Conservation (phyloP, 2,113 vertebrate species). For the Oplegnathus fasciatus region DNA sequence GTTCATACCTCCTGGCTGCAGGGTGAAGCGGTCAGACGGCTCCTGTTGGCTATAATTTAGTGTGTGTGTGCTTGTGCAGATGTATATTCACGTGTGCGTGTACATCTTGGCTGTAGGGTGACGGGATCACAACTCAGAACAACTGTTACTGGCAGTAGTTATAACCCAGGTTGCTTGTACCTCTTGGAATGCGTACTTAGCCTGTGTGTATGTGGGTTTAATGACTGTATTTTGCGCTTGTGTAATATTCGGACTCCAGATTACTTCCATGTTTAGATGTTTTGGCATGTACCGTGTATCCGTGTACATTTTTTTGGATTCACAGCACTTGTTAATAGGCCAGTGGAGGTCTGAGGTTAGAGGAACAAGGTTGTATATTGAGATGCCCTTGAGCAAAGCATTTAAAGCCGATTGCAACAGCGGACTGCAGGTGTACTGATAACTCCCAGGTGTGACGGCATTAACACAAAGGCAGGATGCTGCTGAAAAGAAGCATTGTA, state of each 20-base stretch:
- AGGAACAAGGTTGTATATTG: slow-evolving; percentile 12
- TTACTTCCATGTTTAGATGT: slow-evolving; percentile 65
- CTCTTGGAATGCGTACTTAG: slow-evolving; percentile 48
- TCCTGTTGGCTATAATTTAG: slow-evolving; percentile 78
- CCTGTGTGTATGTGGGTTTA: slow-evolving; percentile 38
- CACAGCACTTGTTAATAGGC: slow-evolving; percentile 28
- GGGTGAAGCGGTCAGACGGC: slow-evolving; percentile 76
- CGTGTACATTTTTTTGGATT: slow-evolving; percentile 10
- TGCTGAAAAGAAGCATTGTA: slow-evolving; percentile 40
- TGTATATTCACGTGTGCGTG: slow-evolving; percentile 30
- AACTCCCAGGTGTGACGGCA: slow-evolving; percentile 60
- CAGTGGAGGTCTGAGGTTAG: slow-evolving; percentile 42
- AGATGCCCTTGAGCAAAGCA: slow-evolving; percentile 54
- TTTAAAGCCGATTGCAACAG: slow-evolving; percentile 46
- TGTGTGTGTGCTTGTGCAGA: slow-evolving; percentile 33
- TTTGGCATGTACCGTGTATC: slow-evolving; percentile 18
- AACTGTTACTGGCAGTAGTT: slow-evolving; percentile 53
- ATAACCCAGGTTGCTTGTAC: slow-evolving; percentile 39
- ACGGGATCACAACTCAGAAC: slow-evolving; percentile 40
- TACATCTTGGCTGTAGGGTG: slow-evolving; percentile 3
- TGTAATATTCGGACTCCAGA: slow-evolving; percentile 42
- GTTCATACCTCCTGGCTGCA: slow-evolving; percentile 76
- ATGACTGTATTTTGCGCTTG: slow-evolving; percentile 46
- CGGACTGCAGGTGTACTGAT: slow-evolving; percentile 64
- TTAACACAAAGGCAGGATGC: slow-evolving; percentile 44